Evolutionary conservation across 2,797 vertebrate genomes (phyloP), one percentile per base, ranked within the genome.

Genomic region (Sebastes kiyomatsui): DNA sequence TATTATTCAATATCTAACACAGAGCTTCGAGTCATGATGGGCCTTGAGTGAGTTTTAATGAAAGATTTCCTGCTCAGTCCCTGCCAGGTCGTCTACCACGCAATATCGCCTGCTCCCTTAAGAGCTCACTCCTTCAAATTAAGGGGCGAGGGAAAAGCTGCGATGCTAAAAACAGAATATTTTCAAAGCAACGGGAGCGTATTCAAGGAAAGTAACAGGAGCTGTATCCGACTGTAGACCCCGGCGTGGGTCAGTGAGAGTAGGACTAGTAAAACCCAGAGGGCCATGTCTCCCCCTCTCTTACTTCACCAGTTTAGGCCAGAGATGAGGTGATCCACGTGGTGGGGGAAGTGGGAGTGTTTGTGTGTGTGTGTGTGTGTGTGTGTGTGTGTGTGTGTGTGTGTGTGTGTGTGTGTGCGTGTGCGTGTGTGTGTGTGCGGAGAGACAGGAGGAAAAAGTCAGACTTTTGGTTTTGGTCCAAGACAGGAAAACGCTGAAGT

Each of bases 41-140:
- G 75, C 72, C 18, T 68, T 90, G 86, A 93, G 85, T 80, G 86
- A 88, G 75, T 91, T 92, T 94, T 93, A 93, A 93, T 94, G 88
- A 93, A 92, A 94, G 92, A 92, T 93, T 94, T 94, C 93, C 93
- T 94, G 90, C 86, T 75, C 28, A 22, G 70, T 77, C 59, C 55
- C 83, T 86, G 87, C 82, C 86, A 87, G 85, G 65, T 74, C 6
- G 6, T 87, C 81, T 87, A 82, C 87, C 90, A 88, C 67, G 74
- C 85, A 88, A 85, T 89, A 88, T 82, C 73, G 54, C 68, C 67
- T 27, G 5, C 80, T 84, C 75, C 77, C 77, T 73, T 77, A 59
- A 86, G 38, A 87, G 81, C 66, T 82, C 54, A 65, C 58, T 84
- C 75, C 84, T 83, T 86, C 77, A 88, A 91, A 88, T 92, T 82